Evolutionary conservation across 2,888 invertebrate genomes (phyloP).

Genomic region (Thysanoteuthis rhombus): DNA sequence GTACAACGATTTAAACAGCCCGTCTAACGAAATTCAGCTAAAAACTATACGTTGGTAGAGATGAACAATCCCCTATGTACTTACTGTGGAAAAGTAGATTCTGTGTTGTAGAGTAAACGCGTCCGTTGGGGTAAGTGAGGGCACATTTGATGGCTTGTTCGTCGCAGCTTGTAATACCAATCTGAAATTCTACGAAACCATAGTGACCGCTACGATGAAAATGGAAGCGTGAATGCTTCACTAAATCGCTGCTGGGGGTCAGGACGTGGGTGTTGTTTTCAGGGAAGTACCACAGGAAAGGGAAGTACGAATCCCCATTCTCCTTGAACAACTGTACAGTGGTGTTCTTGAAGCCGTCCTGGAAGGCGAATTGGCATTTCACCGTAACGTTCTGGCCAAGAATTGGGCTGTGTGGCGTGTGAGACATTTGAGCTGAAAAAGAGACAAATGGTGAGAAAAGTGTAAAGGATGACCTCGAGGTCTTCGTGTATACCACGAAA

Average conservation of each 20-base stretch:
- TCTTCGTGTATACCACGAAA: too few species aligned
- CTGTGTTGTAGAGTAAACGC: background rate
- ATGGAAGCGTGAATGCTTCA: background rate
- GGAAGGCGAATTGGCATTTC: conserved; percentile 14
- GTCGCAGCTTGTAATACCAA: background rate
- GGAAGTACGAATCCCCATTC: background rate
- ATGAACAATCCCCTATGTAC: background rate
- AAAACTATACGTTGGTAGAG: too few species aligned
- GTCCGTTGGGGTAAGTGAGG: background rate
- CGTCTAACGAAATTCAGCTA: too few species aligned
- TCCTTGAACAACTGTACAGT: background rate
- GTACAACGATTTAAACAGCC: too few species aligned
- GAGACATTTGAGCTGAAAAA: conserved; percentile 14
- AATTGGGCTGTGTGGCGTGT: background rate
- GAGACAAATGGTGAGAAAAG: background rate
- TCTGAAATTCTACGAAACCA: background rate
- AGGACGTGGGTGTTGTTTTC: conserved; percentile 1
- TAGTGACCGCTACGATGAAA: background rate
- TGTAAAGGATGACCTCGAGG: too few species aligned
- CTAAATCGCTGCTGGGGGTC: background rate
- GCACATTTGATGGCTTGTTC: background rate
- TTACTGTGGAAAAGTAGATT: conserved; percentile 13
- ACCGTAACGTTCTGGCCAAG: conserved; percentile 20
- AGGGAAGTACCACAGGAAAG: background rate
- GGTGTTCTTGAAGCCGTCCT: conserved; percentile 13